A percentile compares a stretch with the other conserved stretches of the same genome.
These are phyloP conservation scores for Merops nubicus DNA, from an alignment of 2,113 vertebrate genomes.

Conservation along the genomic window DNA sequence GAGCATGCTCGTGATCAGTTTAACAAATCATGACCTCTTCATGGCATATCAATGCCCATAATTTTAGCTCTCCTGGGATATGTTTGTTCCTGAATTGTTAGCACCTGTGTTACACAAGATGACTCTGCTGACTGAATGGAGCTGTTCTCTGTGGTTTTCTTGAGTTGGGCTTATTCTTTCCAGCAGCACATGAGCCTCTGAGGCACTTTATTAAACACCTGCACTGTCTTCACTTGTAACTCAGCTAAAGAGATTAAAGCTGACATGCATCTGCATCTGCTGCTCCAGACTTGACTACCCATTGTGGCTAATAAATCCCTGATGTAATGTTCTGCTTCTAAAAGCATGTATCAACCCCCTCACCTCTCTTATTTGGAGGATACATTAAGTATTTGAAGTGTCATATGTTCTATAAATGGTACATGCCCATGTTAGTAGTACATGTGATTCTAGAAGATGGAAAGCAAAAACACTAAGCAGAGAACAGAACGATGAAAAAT, in stretches of 20 bases:
- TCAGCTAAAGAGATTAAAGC: background rate
- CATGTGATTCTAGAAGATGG: background rate
- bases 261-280: background rate
- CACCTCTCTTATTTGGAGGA: background rate
- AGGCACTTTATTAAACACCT: background rate
- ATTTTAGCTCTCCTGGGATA: background rate
- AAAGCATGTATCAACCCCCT: background rate
- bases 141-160: background rate
- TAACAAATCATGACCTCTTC: background rate
- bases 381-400: background rate
- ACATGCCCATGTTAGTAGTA: background rate
- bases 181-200: background rate
- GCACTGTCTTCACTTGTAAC: background rate
- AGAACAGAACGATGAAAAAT: slow-evolving; percentile 2
- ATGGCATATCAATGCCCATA: accelerated
- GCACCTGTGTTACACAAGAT: background rate
- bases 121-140: background rate
- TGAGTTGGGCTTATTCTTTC: background rate
- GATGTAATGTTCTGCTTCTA: background rate
- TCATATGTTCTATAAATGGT: background rate
- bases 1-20: background rate
- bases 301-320: background rate
- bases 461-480: background rate
- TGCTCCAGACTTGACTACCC: background rate
- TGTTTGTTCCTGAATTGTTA: background rate